Base-by-base conservation (phyloP, 35 echinoderm and acorn worm genomes). In the Hemicentrotus pulcherrimus region DNA sequence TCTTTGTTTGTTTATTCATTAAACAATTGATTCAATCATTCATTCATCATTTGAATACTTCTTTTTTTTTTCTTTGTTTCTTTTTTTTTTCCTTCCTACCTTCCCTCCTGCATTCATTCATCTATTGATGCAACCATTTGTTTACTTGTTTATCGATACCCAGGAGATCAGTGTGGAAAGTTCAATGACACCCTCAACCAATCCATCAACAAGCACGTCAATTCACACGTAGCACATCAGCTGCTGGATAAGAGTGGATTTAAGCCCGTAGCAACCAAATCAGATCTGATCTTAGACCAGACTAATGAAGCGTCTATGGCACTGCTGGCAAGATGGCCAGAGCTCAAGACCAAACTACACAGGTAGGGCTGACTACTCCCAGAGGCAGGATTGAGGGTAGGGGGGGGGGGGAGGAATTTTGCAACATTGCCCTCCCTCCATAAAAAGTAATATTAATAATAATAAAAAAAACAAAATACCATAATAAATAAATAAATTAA, bases 271-370 rank as follows among this genome's bases (percentile, higher is more conserved):
- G 94, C 85, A 9, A 97, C 86, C 91, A 97, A 97, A 85, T 94
- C 97, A 4, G 95, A 97, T 33, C 65, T 97, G n/a, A 61, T 96
- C 47, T 85, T 97, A 18, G 32, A 94, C 31, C 95, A 97, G 28
- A 92, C 94, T 32, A 86, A 95, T 70, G 97, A 96, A 52, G 96
- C 95, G 4, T 52, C 95, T 18, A 47, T 96, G 32, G 89, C 87
- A n/a, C 91, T 99, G 32, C 94, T 99, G 15, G 85, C 94, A 45
- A 94, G 95, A 90, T 99, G 98, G 98, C 98, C 98, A 14, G 96
- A 97, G 46, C 96, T 97, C 70, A 99, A 99, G 86, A 91, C 61
- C 85, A 99, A 99, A 90, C 91, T 99, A 1, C 96, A 97, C 32
- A 78, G 65, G 65, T 78, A 78, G 7, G 22, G 28, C 65, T 78